Evolutionary conservation across 92 coral and sea anemone genomes (phyloP).

Genomic region (Palythoa grandis): DNA sequence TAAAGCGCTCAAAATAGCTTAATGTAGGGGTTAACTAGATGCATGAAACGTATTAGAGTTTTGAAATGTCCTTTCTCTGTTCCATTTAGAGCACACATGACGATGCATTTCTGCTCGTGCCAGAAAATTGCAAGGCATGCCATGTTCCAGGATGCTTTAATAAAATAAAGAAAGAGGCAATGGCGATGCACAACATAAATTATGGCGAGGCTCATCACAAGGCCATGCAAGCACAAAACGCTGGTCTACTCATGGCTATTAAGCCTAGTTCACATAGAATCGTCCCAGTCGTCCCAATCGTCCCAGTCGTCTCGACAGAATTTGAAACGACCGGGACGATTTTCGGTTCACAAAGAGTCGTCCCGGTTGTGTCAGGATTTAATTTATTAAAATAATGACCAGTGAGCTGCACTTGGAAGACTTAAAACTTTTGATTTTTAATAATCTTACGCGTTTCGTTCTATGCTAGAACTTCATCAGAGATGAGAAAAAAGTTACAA

Average conservation of each 20-base stretch:
- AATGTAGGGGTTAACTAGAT: not conserved
- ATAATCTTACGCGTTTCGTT: no score
- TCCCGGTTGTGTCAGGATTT: no score
- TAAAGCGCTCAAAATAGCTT: not conserved
- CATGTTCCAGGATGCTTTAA: not conserved
- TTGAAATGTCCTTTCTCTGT: not conserved
- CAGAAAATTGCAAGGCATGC: not conserved
- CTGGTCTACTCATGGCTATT: not conserved
- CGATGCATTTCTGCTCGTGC: not conserved
- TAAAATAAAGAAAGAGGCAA: not conserved
- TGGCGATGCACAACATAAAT: not conserved
- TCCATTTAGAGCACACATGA: conserved; percentile 20
- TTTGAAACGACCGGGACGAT: no score
- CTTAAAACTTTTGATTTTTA: no score
- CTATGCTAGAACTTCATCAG: no score
- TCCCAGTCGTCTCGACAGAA: no score
- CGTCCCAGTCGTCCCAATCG: no score
- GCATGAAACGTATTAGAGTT: not conserved
- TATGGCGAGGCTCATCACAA: not conserved
- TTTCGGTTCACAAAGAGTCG: no score
- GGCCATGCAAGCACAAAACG: not conserved
- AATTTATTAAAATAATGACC: no score
- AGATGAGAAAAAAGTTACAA: no score
- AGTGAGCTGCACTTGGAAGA: no score
- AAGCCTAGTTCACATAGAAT: no score